These are phyloP conservation scores for Channa striata DNA, from an alignment of 2,797 vertebrate species.

Conservation along the genomic window DNA sequence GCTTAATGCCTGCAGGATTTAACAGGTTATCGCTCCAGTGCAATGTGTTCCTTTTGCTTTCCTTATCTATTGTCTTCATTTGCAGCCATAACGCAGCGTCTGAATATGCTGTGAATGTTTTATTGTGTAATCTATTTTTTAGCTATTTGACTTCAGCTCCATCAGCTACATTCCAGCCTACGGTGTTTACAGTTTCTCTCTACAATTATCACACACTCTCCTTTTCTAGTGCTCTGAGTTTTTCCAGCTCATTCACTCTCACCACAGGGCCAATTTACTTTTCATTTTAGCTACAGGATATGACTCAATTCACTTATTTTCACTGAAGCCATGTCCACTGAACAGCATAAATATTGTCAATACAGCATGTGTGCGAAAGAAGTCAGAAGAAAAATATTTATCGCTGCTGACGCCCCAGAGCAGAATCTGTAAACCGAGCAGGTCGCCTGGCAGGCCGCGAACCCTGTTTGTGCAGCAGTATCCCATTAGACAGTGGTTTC, in stretches of 20 bases:
- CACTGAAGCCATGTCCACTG: not conserved
- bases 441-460: not conserved
- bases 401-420: not conserved
- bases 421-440: not conserved
- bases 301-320: constrained; percentile 18
- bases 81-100: constrained; percentile 39
- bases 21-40: constrained; percentile 32
- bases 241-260: constrained; percentile 29
- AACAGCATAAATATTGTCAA: constrained; percentile 27
- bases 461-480: too few relatives aligned
- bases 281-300: constrained; percentile 17
- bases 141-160: constrained; percentile 37
- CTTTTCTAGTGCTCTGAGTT: constrained; percentile 30
- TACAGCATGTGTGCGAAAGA: not conserved
- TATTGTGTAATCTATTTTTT: constrained; percentile 53
- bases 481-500: not conserved
- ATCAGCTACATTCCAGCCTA: constrained; percentile 39
- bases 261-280: constrained; percentile 24
- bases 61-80: constrained; percentile 22
- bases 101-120: constrained; percentile 38
- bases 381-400: not conserved
- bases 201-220: constrained; percentile 23
- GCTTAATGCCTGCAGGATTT: constrained; percentile 26
- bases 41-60: constrained; percentile 34
- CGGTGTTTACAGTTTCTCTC: constrained; percentile 46